Evolutionary conservation across 2,797 vertebrate species (phyloP).

Genomic region (Poecilia velifera): DNA sequence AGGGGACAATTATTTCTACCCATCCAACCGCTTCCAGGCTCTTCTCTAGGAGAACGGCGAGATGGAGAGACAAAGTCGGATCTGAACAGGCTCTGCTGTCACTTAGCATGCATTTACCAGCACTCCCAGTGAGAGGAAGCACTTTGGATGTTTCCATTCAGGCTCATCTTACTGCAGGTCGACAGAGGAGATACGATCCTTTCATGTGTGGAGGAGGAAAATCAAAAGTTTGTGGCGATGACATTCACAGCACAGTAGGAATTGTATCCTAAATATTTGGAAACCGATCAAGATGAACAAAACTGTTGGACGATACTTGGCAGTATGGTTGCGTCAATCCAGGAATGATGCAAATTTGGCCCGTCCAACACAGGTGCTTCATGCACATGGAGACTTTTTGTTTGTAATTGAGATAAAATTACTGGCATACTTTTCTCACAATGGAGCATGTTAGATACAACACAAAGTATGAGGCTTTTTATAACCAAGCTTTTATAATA

Average conservation of each 20-base stretch:
- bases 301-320: not conserved
- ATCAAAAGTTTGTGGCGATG: not conserved
- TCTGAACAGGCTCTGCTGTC: constrained; percentile 59
- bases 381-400: too few species aligned
- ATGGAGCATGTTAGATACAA: too few species aligned
- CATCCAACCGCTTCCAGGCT: constrained; percentile 63
- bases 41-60: constrained; percentile 34
- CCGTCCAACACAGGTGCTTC: too few species aligned
- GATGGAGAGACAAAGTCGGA: constrained; percentile 53
- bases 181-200: constrained; percentile 3
- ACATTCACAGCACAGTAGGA: not conserved
- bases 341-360: too few species aligned
- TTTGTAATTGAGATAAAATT: too few species aligned
- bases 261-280: not conserved
- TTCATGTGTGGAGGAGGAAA: constrained; percentile 10
- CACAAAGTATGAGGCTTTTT: too few species aligned
- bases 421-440: too few species aligned
- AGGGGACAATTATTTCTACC: too few species aligned
- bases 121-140: constrained; percentile 48
- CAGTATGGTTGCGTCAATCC: not conserved
- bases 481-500: too few species aligned
- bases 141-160: constrained; percentile 65
- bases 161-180: constrained; percentile 53
- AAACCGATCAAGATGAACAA: not conserved
- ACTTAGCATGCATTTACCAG: constrained; percentile 59